phyloP scores from a whole-genome alignment of 1,140 invertebrate species.

The Camponotus pennsylvanicus region DNA sequence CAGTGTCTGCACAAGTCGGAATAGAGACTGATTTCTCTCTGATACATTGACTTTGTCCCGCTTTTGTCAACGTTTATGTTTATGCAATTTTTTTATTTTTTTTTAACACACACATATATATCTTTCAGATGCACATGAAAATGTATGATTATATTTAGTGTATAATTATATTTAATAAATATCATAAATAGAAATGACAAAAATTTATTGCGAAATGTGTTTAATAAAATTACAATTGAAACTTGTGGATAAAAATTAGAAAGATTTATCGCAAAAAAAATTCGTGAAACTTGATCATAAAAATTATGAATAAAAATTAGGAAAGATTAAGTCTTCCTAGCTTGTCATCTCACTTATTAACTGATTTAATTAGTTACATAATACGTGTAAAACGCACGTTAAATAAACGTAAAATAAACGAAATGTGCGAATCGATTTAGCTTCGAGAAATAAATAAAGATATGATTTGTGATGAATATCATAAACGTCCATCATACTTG shows the following conservation, averaged over 20 bases:
- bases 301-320: neutral
- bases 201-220: neutral
- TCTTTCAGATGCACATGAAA: neutral
- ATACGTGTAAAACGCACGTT: neutral
- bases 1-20: slow-evolving; percentile 10
- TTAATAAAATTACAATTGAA: neutral
- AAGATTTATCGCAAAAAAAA: neutral
- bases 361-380: neutral
- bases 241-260: neutral
- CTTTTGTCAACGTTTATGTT: neutral
- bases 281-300: neutral
- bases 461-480: neutral
- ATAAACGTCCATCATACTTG: neutral
- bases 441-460: neutral
- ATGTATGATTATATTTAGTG: no score
- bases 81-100: neutral
- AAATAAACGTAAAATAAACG: neutral
- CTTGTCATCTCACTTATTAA: neutral
- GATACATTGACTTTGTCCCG: neutral
- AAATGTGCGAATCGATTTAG: neutral
- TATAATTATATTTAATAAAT: neutral
- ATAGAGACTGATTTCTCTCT: neutral
- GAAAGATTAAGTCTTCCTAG: neutral
- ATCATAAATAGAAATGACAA: neutral
- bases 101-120: neutral